Conservation (phyloP, 2,888 invertebrate species). For the Acrobasis consociella region DNA sequence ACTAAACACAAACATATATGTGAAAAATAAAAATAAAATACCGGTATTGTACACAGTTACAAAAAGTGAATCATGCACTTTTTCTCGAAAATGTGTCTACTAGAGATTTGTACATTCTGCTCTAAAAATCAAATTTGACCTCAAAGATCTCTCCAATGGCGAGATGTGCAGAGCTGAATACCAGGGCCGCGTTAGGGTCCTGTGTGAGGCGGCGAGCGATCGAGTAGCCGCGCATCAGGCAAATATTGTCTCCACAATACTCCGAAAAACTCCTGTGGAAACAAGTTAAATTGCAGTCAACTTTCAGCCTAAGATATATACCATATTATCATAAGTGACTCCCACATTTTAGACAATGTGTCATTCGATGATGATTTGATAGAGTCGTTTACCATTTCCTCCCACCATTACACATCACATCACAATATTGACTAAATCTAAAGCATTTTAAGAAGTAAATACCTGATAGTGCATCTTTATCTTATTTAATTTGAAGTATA, state of each 20-base stretch:
- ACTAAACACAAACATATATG: too few species aligned
- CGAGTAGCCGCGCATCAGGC: constrained; percentile 85
- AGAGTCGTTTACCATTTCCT: background rate
- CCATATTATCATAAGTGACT: too few species aligned
- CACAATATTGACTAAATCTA: too few species aligned
- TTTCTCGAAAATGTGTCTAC: too few species aligned
- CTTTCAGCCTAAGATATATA: too few species aligned
- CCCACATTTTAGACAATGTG: background rate
- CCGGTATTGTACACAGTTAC: too few species aligned
- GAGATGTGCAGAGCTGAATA: constrained; percentile 88
- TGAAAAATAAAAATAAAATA: too few species aligned
- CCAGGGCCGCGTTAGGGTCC: constrained; percentile 72
- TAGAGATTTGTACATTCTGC: background rate
- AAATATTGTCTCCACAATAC: constrained; percentile 87
- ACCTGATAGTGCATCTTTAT: too few species aligned
- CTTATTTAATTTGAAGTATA: too few species aligned
- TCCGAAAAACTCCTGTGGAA: constrained; percentile 81
- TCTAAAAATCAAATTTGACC: constrained; percentile 58
- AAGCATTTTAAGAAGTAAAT: too few species aligned
- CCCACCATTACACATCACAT: background rate
- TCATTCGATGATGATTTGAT: too few species aligned
- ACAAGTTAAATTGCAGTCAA: background rate
- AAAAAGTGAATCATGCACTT: too few species aligned
- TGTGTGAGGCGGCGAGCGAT: constrained; percentile 82
- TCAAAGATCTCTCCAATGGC: constrained; percentile 91